Evolutionary conservation across 2,888 invertebrate genomes (phyloP), one percentile per base, ranked within the genome.

Genomic region (Pachliopta kotzebuea): DNA sequence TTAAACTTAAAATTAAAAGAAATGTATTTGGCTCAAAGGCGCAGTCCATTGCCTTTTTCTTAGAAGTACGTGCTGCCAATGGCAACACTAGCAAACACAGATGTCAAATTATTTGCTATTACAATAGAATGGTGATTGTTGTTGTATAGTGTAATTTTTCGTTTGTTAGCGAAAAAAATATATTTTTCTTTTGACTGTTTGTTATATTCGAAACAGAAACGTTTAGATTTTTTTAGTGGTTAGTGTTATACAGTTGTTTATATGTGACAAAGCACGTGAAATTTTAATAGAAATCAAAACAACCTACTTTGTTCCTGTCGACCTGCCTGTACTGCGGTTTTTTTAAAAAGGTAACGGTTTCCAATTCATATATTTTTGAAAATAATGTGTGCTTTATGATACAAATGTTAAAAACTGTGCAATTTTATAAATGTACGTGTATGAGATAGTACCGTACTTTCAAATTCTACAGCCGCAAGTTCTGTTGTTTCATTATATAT

Each of bases 261-360:
- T 84, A 75, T 74, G 78, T 78, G 78, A 75, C 73, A 73, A 76
- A 76, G 73, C 77, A 78, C 75, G 80, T 81, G 80, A 76, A 75
- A 78, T 79, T 80, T 76, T 77, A 74, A 72, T 75, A 73, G 72
- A 75, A 77, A 76, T 76, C 75, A 79, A 74, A 76, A 79, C 78
- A 84, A 77, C 81, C 80, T 84, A 85, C 85, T 82, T 88, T 81
- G 85, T 86, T 86, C 85, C 84, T 85, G 85, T 79, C 85, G 84
- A 85, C 83, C 83, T 83, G 84, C 75, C 77, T 82, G 74, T 76
- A 77, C 84, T 81, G 84, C 83, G 72, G 84, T 80, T 85, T 85
- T 88, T 49, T 85, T 76, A 58, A 84, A 88, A 88, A 88, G 88
- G 89, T 90, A 90, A 89, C 88, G 87, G 87, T 83, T 86, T 80